Evolutionary conservation across 2,797 vertebrate genomes (phyloP).

Genomic region (Leptodactylus fallax): DNA sequence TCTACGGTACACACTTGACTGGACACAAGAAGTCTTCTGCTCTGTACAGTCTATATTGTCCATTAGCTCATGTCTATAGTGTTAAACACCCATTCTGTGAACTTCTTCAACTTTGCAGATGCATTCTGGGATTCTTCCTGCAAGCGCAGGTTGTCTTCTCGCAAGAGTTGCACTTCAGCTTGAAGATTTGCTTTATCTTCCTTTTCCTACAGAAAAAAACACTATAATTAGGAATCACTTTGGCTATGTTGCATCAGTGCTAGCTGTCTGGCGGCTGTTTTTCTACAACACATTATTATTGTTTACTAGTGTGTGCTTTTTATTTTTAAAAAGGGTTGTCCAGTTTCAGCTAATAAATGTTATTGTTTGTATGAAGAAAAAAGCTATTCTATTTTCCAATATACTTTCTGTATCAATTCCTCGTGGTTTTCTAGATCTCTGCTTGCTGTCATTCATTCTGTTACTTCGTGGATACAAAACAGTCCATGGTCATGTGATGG

Average conservation of each 20-base stretch:
- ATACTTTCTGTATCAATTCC: too few species aligned
- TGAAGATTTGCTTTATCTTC: conserved; percentile 91
- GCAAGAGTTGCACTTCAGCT: conserved; percentile 90
- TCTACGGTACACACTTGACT: conserved; percentile 14
- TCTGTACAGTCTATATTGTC: conserved; percentile 10
- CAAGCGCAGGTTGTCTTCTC: conserved; percentile 92
- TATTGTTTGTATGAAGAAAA: too few species aligned
- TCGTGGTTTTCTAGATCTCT: too few species aligned
- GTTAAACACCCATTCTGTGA: conserved; percentile 99
- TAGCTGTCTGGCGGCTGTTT: too few species aligned
- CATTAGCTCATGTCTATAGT: conserved; percentile 95
- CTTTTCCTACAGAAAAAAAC: conserved; percentile 81
- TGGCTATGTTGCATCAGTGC: not conserved
- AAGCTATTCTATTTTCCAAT: too few species aligned
- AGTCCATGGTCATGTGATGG: too few species aligned
- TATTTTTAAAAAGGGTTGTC: too few species aligned
- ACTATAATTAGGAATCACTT: not conserved
- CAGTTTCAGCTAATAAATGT: too few species aligned
- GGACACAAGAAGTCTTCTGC: conserved; percentile 17
- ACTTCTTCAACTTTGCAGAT: conserved; percentile 96
- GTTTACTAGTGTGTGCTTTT: too few species aligned
- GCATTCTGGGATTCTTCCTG: conserved; percentile 95
- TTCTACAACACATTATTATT: too few species aligned
- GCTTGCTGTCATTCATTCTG: too few species aligned
- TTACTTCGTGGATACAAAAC: too few species aligned